A percentile compares a stretch with the other conserved stretches of the same genome.
These are phyloP conservation scores for Acanthosepion lycidas DNA, from an alignment of 2,888 invertebrate species.

Conservation along the genomic window DNA sequence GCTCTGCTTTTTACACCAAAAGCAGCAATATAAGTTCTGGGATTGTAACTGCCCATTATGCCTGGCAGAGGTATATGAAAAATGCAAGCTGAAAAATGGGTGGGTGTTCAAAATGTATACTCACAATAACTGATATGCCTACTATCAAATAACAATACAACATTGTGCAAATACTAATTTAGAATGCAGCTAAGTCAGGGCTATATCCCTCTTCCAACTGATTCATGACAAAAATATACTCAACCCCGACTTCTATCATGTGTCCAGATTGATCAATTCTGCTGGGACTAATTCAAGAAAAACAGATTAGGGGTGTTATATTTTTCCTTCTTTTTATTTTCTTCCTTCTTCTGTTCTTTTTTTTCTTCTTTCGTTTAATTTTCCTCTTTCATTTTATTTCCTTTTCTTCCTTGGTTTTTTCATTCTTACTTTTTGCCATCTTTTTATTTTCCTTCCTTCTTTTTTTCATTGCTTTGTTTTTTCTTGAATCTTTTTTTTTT, in stretches of 20 bases:
- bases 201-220: neutral
- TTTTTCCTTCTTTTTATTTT: neutral
- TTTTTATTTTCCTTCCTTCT: too few species aligned
- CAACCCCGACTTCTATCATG: neutral
- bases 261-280: neutral
- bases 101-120: neutral
- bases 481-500: too few species aligned
- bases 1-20: neutral
- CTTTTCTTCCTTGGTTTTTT: neutral
- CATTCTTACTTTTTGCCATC: too few species aligned
- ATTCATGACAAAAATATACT: neutral
- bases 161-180: conserved; percentile 2
- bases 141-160: neutral
- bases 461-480: too few species aligned
- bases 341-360: neutral
- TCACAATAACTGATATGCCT: neutral
- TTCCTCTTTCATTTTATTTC: neutral
- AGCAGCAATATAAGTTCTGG: neutral
- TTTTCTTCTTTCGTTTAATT: neutral
- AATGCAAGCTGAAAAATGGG: neutral
- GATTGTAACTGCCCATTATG: too few species aligned
- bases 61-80: neutral
- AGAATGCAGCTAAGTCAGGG: neutral
- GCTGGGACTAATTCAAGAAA: neutral
- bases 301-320: neutral